Base-by-base conservation (phyloP, 2,797 vertebrate genomes). In the Hephaestus fuliginosus region DNA sequence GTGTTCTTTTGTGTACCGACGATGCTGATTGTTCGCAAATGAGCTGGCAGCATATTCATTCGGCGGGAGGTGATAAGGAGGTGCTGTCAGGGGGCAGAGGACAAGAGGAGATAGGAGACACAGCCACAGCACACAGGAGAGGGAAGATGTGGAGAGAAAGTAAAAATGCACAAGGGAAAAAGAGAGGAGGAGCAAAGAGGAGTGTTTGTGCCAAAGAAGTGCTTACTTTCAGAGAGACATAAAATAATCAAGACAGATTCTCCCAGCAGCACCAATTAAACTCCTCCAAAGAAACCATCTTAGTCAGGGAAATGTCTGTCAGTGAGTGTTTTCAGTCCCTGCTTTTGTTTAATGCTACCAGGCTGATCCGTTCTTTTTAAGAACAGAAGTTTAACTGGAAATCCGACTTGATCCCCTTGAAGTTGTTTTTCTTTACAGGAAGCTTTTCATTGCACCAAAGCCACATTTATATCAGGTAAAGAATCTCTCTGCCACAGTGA, bases 1-100 rank as follows among this genome's bases (percentile, higher is more conserved):
- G 92, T 75, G 43, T 83, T 89, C 87, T 80, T 90, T 90, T 91
- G 90, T 90, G 85, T 86, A 83, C 87, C 70, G 91, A 92, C 81
- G 55, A 88, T 80, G 87, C 86, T 82, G 92, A 92, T 91, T 93
- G 83, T 93, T 93, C 89, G 74, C 91, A 94, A 94, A 94, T 91
- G 88, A 93, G 85, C 76, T 75, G 57, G 78, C 79, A 78, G 83
- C 75, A 78, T 89, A 87, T 94, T 89, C 90, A 86, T 89, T 92
- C 87, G 89, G 83, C 72, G 43, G 81, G 82, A 77, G 85, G 81
- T 67, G 84, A 89, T 94, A 92, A 93, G 89, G 80, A 91, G 82
- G 76, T 84, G 43, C 84, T 84, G 65, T 78, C 75, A 74, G 76
- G 80, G 83, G 79, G 80, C 65, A 78, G 65, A 86, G 83, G 78